Conservation (phyloP, 2,113 vertebrate species). For the Aegithalos caudatus region DNA sequence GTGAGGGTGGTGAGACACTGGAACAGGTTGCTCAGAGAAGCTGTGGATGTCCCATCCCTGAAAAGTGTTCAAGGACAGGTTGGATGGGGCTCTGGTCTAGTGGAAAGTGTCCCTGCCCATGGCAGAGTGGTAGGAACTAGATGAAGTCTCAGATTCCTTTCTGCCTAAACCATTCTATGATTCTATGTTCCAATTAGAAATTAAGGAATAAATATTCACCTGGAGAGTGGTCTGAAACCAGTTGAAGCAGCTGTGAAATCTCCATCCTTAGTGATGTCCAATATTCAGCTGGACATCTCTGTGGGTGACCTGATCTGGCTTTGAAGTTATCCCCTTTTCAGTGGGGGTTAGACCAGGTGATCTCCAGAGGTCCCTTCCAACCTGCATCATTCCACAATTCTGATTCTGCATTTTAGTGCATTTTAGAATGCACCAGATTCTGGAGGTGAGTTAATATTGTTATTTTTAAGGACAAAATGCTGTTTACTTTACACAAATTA, state of each 20-base stretch:
- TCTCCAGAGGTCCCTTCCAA: neutral
- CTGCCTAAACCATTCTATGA: neutral
- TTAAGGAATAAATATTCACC: neutral
- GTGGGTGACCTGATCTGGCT: neutral
- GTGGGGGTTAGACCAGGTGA: neutral
- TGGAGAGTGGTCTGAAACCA: neutral
- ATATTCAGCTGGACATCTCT: neutral
- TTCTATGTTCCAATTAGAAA: neutral
- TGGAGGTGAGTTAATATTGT: neutral
- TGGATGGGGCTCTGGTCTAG: neutral
- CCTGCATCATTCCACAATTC: neutral
- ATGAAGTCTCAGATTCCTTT: neutral
- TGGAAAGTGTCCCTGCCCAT: neutral
- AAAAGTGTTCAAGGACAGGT: neutral
- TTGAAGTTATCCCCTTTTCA: neutral
- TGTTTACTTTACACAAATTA: neutral
- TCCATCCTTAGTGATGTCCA: neutral
- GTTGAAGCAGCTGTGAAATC: neutral
- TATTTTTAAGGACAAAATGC: neutral
- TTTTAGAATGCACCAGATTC: neutral
- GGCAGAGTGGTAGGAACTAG: neutral
- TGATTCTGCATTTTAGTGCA: neutral
- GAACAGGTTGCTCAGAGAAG: neutral
- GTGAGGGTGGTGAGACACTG: neutral
- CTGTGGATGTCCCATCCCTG: neutral